These are phyloP conservation scores for Corythornis cristatus DNA, from an alignment of 2,113 vertebrate species.

Conservation along the genomic window DNA sequence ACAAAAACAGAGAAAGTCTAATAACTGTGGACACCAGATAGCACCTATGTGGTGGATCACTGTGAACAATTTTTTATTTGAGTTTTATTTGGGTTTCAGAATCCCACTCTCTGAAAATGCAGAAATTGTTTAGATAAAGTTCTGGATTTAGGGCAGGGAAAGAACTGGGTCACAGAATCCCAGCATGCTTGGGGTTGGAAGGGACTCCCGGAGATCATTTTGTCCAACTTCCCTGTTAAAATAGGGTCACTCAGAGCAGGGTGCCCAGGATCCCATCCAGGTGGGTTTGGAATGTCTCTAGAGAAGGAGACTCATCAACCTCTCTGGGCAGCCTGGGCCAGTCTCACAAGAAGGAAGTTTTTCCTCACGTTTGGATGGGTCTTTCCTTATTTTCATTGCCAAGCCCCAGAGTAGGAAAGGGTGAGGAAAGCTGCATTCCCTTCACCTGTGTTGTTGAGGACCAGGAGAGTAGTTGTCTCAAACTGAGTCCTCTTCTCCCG, in stretches of 20 bases:
- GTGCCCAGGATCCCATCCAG: neutral
- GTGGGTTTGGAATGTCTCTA: neutral
- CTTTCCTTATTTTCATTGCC: neutral
- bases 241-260: neutral
- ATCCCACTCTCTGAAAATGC: neutral
- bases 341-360: neutral
- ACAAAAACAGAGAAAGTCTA: neutral
- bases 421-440: fast-evolving
- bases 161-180: neutral
- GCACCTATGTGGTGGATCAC: neutral
- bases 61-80: neutral
- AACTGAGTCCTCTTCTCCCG: constrained; percentile 40
- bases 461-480: constrained; percentile 77
- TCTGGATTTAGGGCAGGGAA: neutral
- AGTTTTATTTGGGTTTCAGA: neutral
- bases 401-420: neutral
- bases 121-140: neutral
- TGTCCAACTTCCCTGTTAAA: neutral
- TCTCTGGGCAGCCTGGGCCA: neutral
- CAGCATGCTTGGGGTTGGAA: neutral
- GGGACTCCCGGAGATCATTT: neutral
- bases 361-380: neutral
- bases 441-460: constrained; percentile 55
- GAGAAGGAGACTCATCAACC: neutral
- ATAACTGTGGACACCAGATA: neutral